These are phyloP conservation scores for Vulpes vulpes DNA, from an alignment of 2,113 vertebrate genomes.

Conservation along the genomic window DNA sequence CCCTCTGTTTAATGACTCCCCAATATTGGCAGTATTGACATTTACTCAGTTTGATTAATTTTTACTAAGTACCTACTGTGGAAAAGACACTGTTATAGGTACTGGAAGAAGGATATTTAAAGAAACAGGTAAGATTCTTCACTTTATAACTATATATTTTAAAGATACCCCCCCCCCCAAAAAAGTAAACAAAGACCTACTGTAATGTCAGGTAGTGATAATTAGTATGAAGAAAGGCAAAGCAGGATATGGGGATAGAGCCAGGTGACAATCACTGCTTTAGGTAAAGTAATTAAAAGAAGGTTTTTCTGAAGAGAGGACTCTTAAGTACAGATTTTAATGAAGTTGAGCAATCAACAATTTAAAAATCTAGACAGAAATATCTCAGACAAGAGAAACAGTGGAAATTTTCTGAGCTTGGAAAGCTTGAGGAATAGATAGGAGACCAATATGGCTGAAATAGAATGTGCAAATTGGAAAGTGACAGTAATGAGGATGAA, in stretches of 20 bases:
- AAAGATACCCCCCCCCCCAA: neutral
- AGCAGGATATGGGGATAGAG: neutral
- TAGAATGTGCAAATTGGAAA: neutral
- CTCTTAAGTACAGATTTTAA: neutral
- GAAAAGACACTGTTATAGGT: neutral
- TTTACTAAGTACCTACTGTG: neutral
- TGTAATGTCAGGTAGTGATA: neutral
- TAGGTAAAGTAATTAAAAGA: neutral
- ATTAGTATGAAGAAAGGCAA: neutral
- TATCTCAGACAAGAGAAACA: neutral
- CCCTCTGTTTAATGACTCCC: neutral
- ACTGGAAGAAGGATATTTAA: neutral
- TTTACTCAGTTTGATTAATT: neutral
- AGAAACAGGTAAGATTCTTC: neutral
- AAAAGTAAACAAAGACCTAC: neutral
- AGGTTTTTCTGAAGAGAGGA: neutral
- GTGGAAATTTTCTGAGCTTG: neutral
- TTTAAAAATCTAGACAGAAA: neutral
- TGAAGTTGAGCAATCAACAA: neutral
- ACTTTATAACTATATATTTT: neutral
- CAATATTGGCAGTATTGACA: neutral
- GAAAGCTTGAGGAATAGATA: neutral
- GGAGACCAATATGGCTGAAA: neutral
- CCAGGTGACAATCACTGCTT: neutral
- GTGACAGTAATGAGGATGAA: neutral